These are phyloP conservation scores for Dipodomys ordii DNA, from an alignment of 2,113 vertebrate genomes.

Conservation along the genomic window DNA sequence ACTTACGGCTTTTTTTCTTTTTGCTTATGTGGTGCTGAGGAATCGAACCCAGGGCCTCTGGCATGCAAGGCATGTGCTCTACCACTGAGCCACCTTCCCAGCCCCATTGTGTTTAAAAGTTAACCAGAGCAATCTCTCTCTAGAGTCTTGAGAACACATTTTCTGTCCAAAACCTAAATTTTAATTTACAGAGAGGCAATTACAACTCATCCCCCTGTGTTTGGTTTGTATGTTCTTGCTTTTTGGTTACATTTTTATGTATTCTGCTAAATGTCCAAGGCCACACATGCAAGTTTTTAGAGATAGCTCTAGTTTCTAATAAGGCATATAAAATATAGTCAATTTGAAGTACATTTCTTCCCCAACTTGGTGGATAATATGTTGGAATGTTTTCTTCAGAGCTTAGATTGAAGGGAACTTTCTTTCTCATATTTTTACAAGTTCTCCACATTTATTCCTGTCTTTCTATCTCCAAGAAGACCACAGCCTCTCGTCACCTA, in stretches of 20 bases:
- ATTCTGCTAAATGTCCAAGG: neutral
- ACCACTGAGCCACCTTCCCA: too few species aligned
- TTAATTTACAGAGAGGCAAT: neutral
- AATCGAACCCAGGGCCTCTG: too few species aligned
- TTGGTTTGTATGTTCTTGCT: neutral
- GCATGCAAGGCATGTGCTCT: too few species aligned
- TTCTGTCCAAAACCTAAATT: constrained; percentile 41
- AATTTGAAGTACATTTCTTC: neutral
- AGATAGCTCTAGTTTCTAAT: constrained; percentile 11
- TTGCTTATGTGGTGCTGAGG: too few species aligned
- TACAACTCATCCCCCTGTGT: neutral
- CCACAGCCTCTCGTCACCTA: neutral
- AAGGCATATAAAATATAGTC: constrained; percentile 39
- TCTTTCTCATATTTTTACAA: neutral
- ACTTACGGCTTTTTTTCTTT: too few species aligned
- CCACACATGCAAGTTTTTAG: constrained; percentile 21
- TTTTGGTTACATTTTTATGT: neutral
- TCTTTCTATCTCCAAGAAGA: accelerated
- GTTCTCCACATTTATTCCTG: accelerated
- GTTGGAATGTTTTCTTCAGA: neutral
- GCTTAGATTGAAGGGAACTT: neutral
- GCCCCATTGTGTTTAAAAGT: neutral
- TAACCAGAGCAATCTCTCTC: neutral
- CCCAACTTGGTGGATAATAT: neutral
- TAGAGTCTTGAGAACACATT: neutral